phyloP scores from a whole-genome alignment of 2,888 invertebrate species.

The Ptychoptera contaminata region DNA sequence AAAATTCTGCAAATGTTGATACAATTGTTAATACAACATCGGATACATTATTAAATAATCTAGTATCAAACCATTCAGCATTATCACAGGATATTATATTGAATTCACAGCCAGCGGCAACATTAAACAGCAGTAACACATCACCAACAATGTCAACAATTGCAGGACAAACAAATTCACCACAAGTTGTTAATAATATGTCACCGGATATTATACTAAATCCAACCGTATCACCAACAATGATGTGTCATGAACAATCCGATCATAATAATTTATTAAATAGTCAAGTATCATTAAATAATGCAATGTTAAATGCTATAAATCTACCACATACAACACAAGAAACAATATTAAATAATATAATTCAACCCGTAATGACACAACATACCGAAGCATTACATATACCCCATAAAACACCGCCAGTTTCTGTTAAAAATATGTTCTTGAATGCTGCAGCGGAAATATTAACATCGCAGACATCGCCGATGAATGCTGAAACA shows the following conservation, averaged over 20 bases:
- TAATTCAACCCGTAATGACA: slow-evolving; percentile 1
- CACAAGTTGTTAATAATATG: slow-evolving; percentile 24
- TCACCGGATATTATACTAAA: slow-evolving; percentile 44
- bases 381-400: slow-evolving; percentile 9
- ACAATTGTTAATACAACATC: slow-evolving; percentile 17
- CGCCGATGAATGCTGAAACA: slow-evolving; percentile 36
- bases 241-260: slow-evolving; percentile 34
- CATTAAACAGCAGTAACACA: slow-evolving; percentile 18
- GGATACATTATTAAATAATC: slow-evolving; percentile 24
- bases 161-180: slow-evolving; percentile 6
- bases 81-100: slow-evolving; percentile 30
- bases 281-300: slow-evolving; percentile 25
- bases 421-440: slow-evolving; percentile 56
- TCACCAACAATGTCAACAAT: neutral
- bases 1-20: neutral
- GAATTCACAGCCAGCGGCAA: slow-evolving; percentile 26
- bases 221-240: slow-evolving; percentile 42
- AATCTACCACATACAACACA: slow-evolving; percentile 23
- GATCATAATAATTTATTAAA: slow-evolving; percentile 7
- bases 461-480: slow-evolving; percentile 45
- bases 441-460: slow-evolving; percentile 58
- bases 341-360: slow-evolving; percentile 14
- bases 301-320: slow-evolving; percentile 25
- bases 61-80: slow-evolving; percentile 26
- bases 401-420: slow-evolving; percentile 17